Base-by-base conservation (phyloP, 1,140 invertebrate species). In the Bombyx mandarina region DNA sequence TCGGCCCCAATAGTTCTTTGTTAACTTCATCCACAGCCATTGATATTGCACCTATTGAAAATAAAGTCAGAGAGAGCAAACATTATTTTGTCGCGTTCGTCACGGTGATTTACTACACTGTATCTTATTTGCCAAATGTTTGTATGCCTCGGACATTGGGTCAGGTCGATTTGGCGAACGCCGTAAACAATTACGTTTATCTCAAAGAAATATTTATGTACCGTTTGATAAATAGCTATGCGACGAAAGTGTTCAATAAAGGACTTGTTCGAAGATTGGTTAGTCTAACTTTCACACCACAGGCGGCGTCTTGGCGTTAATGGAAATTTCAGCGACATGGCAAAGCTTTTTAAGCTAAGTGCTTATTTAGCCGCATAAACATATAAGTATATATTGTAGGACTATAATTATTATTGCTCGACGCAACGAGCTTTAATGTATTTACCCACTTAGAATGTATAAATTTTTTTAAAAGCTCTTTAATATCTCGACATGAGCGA, bases 21-120 rank as follows among this genome's bases (percentile, higher is more conserved):
- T 94, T 93, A 1, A 93, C 91, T 82, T 95, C 92, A 9, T 91
- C 90, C 2, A 94, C 89, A 8, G 96, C 96, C 62, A 96, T 89
- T 1, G 93, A 93, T 61, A 98, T 95, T 18, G 96, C 96, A 1
- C 96, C 97, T 60, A 93, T 53, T 45, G 56, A 61, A 54, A 50
- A 71, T 59, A 35, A 94, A 79, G 10, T 3, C 26, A 35, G 2
- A 35, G 26, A 35, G 4, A 35, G 4, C 26, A 35, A 35, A 35
- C 4, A 35, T 35, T 35, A 35, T 35, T 35, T 35, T 35, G 12
- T 35, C 26, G 26, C 26, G 26, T 35, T 35, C 26, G 26, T 35
- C 26, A 35, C 26, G 4, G 26, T 35, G 26, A 35, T 35, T 35
- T 35, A 35, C 26, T 35, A 5, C 26, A 35, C 4, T 35, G 26